Evolutionary conservation across 2,888 invertebrate species (phyloP).

Genomic region (Pollenia labialis): DNA sequence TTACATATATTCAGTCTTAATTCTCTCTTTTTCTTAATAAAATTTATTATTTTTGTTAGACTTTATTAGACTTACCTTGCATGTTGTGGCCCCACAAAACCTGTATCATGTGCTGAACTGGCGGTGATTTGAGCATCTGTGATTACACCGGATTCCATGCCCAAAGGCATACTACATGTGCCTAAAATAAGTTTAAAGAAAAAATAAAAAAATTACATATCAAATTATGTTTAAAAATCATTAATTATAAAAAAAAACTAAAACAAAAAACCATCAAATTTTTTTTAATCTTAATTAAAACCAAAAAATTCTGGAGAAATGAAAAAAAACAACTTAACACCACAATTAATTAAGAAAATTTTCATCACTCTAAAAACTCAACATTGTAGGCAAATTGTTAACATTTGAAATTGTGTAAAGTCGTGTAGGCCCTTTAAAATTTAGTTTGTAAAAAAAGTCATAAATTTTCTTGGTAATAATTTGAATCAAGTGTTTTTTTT

Average conservation of each 20-base stretch:
- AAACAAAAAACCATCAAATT: conserved; percentile 27
- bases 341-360: conserved; percentile 70
- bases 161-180: conserved; percentile 89
- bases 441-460: conserved; percentile 19
- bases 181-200: conserved; percentile 85
- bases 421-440: conserved; percentile 33
- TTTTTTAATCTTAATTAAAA: conserved; percentile 61
- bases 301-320: conserved; percentile 4
- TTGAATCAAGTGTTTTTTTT: conserved; percentile 65
- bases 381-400: conserved; percentile 23
- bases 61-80: conserved; percentile 92
- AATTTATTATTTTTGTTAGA: neutral
- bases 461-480: conserved; percentile 44
- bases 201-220: conserved; percentile 27
- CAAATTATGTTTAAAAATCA: conserved; percentile 30
- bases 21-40: neutral
- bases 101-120: conserved; percentile 92
- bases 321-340: conserved; percentile 57
- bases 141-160: conserved; percentile 92
- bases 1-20: neutral
- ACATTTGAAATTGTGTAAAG: neutral
- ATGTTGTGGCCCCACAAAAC: conserved; percentile 92
- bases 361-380: conserved; percentile 49
- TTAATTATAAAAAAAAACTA: conserved; percentile 50
- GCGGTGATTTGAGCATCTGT: conserved; percentile 91